Percentiles rank a stretch among this genome's conserved stretches.
These are phyloP conservation scores for Brachionus angularis DNA, from an alignment of 1,140 invertebrate species.

Conservation along the genomic window DNA sequence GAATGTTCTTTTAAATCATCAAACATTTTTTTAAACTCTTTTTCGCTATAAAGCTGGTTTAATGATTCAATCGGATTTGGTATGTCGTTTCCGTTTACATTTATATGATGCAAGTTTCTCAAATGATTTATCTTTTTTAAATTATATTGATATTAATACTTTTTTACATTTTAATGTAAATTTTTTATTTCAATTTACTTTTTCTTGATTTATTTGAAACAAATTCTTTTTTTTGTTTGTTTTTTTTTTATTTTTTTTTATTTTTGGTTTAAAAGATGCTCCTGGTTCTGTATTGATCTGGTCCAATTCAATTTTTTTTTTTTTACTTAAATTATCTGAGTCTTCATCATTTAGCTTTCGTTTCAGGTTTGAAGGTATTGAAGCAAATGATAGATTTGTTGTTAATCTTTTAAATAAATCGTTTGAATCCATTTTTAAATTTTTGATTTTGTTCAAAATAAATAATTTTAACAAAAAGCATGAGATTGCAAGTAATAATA, in stretches of 20 bases:
- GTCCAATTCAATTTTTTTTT: neutral
- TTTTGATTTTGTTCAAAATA: too few relatives aligned
- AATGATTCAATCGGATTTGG: slow-evolving; percentile 72
- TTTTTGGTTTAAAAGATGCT: neutral
- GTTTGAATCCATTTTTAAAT: slow-evolving; percentile 18
- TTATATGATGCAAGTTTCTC: slow-evolving; percentile 19
- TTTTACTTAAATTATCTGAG: too few relatives aligned
- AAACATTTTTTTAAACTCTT: slow-evolving; percentile 47
- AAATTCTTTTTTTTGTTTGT: slow-evolving; percentile 1
- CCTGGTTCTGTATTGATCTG: neutral
- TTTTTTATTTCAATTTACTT: too few relatives aligned
- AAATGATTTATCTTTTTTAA: slow-evolving; percentile 31
- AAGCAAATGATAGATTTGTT: slow-evolving; percentile 40
- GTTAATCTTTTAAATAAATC: slow-evolving; percentile 26
- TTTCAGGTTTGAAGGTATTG: neutral
- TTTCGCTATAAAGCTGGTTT: slow-evolving; percentile 60
- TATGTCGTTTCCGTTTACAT: slow-evolving; percentile 65
- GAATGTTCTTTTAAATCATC: slow-evolving; percentile 4
- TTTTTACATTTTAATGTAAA: too few relatives aligned
- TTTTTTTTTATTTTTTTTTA: neutral
- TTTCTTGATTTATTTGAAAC: slow-evolving; percentile 34
- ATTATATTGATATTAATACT: too few relatives aligned
- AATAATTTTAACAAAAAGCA: too few relatives aligned
- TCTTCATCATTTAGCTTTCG: neutral
- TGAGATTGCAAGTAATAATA: too few relatives aligned